Conservation (phyloP, 2,888 invertebrate genomes). For the Thymelicus lineola region DNA sequence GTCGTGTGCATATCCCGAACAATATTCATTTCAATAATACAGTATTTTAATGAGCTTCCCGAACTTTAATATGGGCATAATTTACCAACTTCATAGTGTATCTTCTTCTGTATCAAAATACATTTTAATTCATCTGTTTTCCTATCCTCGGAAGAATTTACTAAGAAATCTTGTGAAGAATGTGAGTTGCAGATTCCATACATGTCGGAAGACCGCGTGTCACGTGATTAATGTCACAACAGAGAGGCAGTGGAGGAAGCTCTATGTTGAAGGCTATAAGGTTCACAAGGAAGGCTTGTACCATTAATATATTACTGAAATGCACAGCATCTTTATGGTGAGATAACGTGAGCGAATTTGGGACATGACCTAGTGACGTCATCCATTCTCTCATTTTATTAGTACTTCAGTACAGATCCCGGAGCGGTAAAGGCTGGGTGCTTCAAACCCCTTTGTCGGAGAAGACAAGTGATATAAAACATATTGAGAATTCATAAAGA, state of each 20-base stretch:
- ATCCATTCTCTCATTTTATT: not conserved
- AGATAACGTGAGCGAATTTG: not conserved
- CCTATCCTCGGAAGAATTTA: not conserved
- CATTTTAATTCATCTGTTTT: too few relatives aligned
- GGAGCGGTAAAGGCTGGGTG: too few relatives aligned
- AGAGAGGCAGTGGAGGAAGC: not conserved
- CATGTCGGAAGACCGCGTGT: slow-evolving; percentile 35
- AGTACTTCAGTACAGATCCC: not conserved
- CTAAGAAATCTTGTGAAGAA: slow-evolving; percentile 10
- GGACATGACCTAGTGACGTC: not conserved
- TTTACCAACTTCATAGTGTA: too few relatives aligned
- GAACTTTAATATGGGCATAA: too few relatives aligned
- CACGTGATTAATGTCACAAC: slow-evolving; percentile 33
- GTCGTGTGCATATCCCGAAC: too few relatives aligned
- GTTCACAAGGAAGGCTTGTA: not conserved
- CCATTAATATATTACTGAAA: not conserved
- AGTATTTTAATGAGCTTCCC: too few relatives aligned
- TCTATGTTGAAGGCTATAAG: not conserved
- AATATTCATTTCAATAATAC: too few relatives aligned
- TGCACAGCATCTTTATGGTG: not conserved
- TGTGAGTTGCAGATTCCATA: slow-evolving; percentile 21
- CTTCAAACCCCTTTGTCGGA: too few relatives aligned
- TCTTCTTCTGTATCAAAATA: too few relatives aligned
- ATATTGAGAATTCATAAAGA: too few relatives aligned
- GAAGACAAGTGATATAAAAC: too few relatives aligned